These are phyloP conservation scores for Actinia equina DNA, from an alignment of 64 coral and sea anemone genomes.

Conservation along the genomic window DNA sequence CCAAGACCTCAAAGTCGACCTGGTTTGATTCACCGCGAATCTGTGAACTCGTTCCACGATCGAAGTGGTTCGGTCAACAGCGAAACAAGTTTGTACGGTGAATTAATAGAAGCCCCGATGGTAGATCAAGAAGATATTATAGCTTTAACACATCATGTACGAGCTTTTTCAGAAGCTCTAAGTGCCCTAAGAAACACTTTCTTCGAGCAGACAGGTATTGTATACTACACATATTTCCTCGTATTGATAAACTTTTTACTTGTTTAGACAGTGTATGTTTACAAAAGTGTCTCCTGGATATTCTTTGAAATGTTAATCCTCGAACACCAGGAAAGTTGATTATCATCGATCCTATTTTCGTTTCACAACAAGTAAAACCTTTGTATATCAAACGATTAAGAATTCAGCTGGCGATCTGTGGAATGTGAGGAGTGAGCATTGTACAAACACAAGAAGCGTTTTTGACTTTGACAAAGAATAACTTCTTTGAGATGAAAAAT, in stretches of 20 bases:
- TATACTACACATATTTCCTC: neutral
- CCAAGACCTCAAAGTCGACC: neutral
- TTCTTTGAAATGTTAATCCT: constrained; percentile 9
- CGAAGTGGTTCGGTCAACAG: constrained; percentile 91
- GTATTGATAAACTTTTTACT: neutral
- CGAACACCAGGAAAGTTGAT: neutral
- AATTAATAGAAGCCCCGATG: constrained; percentile 77
- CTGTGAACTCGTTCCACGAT: constrained; percentile 60
- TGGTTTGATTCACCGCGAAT: constrained; percentile 53
- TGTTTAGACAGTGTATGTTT: constrained; percentile 21
- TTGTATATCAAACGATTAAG: neutral
- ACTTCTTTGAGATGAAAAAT: neutral
- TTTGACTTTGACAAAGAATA: neutral
- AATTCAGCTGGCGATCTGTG: neutral
- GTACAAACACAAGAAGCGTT: neutral
- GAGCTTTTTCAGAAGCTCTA: constrained; percentile 79
- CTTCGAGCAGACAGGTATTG: constrained; percentile 66
- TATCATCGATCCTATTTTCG: neutral
- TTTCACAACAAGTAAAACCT: neutral
- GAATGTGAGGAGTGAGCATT: neutral
- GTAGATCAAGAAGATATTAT: constrained; percentile 89
- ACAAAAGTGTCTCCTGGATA: constrained; percentile 13
- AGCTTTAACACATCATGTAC: constrained; percentile 72
- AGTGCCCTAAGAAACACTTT: constrained; percentile 74
- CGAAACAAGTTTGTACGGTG: constrained; percentile 73